Percentiles rank a stretch among this genome's conserved stretches.
Evolutionary conservation across 1,140 invertebrate species (phyloP).

Genomic region (Conus betulinus): DNA sequence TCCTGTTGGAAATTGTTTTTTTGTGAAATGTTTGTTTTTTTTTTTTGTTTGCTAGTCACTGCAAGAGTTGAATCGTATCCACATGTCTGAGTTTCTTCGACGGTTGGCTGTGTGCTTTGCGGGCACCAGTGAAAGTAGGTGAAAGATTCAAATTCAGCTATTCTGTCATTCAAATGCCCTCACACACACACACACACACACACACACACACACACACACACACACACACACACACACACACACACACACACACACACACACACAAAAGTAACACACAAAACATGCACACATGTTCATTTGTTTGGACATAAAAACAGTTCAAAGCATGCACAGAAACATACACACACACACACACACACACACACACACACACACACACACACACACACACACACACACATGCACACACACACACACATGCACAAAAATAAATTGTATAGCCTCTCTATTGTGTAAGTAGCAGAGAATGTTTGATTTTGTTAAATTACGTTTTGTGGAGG

Average conservation of each 20-base stretch:
- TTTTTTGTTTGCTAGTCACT: constrained; percentile 18
- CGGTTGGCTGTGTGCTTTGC: constrained; percentile 8
- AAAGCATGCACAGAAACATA: no score
- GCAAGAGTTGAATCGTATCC: constrained; percentile 18
- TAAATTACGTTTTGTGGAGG: no score
- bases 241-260: background rate
- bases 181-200: background rate
- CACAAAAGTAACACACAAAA: background rate
- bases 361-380: no score
- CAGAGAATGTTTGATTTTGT: no score
- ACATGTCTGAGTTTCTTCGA: constrained; percentile 10
- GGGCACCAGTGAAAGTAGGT: background rate
- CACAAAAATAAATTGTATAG: no score
- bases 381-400: no score
- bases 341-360: no score
- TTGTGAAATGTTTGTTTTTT: background rate
- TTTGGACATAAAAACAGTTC: no score
- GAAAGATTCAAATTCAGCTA: background rate
- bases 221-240: background rate
- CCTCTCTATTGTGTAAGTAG: no score
- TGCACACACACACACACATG: no score
- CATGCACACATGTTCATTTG: no score
- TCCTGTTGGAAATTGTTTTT: background rate
- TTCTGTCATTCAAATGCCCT: background rate
- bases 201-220: no score